phyloP scores from a whole-genome alignment of 2,888 invertebrate genomes.

The Harpalus rufipes region DNA sequence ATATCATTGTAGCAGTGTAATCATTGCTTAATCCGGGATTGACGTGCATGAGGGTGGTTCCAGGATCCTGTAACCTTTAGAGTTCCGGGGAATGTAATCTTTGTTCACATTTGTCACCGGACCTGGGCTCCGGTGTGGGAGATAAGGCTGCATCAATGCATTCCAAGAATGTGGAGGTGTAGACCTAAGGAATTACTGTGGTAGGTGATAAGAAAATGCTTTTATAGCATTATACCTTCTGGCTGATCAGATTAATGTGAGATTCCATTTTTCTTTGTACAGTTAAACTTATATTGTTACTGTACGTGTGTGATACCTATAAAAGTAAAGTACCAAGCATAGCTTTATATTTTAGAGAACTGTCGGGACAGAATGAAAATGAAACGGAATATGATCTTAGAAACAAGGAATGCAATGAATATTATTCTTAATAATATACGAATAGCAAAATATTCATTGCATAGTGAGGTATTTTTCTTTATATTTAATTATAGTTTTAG shows the following conservation, averaged over 20 bases:
- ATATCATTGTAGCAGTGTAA: background rate
- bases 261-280: background rate
- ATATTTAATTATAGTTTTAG: no score
- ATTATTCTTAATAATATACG: no score
- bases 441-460: no score
- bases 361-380: no score
- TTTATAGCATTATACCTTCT: background rate
- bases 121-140: background rate
- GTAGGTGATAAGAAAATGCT: background rate
- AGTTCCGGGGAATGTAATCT: background rate
- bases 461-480: no score
- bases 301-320: no score
- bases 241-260: background rate
- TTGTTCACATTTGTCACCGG: background rate
- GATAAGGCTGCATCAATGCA: background rate
- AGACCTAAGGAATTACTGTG: background rate
- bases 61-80: background rate
- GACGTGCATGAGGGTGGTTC: background rate
- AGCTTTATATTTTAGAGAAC: no score
- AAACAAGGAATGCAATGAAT: no score
- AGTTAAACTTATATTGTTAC: no score
- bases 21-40: slow-evolving; percentile 1
- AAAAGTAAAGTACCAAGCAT: no score
- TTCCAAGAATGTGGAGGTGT: background rate
- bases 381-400: no score